Evolutionary conservation across 2,797 vertebrate genomes (phyloP), one percentile per base, ranked within the genome.

Genomic region (Gymnoscopelus microlampas): DNA sequence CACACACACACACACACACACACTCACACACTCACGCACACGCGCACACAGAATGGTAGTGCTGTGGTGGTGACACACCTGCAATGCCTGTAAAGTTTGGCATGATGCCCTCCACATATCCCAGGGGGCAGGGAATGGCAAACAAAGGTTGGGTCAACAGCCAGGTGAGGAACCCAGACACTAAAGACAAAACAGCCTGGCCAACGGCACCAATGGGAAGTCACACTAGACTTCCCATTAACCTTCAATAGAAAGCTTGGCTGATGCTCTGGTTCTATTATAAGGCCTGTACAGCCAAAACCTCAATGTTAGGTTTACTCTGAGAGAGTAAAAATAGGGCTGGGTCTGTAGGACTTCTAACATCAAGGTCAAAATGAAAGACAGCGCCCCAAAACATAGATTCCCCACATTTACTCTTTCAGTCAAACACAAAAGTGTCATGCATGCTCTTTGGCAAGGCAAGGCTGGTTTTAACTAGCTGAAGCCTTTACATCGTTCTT

Each of bases 41-140:
- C 60, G 76, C 47, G 70, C 51, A 72, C 68, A 63, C 54, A 64
- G 56, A 63, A 73, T 3, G 66, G 77, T 75, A 81, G 88, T 74
- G 86, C 87, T 77, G 76, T 87, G 82, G 88, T 83, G 69, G 84
- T 84, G 91, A 87, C 90, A 91, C 88, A 90, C 87, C 91, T 91
- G 89, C 82, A 66, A 79, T 76, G 88, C 88, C 88, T 81, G 48
- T 53, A 9, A 81, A 87, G 83, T 81, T 87, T 88, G 90, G 89
- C 88, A 64, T 51, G 0, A 14, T 71, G 84, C 84, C 88, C 58
- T 73, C 49, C 69, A 76, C 80, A 63, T n/a, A 77, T 82, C 79
- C 86, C 81, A 2, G 70, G 77, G 86, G 86, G 85, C 75, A 79
- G 76, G 78, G 70, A 76, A 66, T 76, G 86, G 83, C 81, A 88